These are phyloP conservation scores for Petrosia ficiformis DNA, from an alignment of 37 sponge, comb jelly and placozoan genomes.

Conservation along the genomic window DNA sequence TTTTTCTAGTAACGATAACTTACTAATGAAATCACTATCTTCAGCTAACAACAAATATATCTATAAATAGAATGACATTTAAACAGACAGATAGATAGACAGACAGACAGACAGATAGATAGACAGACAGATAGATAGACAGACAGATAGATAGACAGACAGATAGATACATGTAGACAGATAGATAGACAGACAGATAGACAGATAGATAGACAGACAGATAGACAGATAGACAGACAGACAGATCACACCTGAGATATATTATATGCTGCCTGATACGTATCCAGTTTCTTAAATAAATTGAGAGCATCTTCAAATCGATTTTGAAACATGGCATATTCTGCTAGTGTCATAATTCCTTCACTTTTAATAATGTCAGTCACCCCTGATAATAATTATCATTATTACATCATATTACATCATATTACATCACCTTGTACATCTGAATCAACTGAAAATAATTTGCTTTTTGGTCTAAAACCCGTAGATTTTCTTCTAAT, in stretches of 20 bases:
- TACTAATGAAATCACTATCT: background rate
- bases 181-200: too few species aligned
- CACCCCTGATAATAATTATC: background rate
- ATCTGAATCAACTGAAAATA: background rate
- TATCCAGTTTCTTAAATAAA: conserved; percentile 48
- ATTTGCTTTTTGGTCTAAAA: too few species aligned
- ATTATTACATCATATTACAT: background rate
- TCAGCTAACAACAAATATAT: conserved; percentile 31
- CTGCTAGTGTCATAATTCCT: conserved; percentile 52
- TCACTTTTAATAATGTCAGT: conserved; percentile 23
- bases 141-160: too few species aligned
- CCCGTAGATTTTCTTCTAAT: too few species aligned
- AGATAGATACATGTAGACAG: too few species aligned
- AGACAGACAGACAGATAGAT: too few species aligned
- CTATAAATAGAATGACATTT: too few species aligned
- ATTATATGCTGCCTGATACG: conserved; percentile 66
- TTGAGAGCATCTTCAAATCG: conserved; percentile 40
- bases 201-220: too few species aligned
- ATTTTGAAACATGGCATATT: conserved; percentile 44
- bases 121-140: too few species aligned
- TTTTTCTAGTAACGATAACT: background rate
- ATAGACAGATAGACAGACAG: too few species aligned
- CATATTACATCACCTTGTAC: background rate
- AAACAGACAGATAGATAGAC: too few species aligned
- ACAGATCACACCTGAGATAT: conserved; percentile 55